Evolutionary conservation across 2,888 invertebrate genomes (phyloP), one percentile per base, ranked within the genome.

Genomic region (Hetaerina titia): DNA sequence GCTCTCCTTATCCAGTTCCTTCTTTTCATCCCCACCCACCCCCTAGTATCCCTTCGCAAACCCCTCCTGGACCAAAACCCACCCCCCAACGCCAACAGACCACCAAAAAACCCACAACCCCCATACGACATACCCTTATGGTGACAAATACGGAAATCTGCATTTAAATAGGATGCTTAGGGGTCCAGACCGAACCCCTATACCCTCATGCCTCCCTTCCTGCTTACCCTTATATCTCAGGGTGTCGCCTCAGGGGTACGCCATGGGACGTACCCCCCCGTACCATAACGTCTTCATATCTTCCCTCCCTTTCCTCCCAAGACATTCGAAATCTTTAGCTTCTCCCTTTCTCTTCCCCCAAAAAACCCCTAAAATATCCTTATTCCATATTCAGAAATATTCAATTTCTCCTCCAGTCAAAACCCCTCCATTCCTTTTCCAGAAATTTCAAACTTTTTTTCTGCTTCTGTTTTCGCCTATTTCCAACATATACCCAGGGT

Each of bases 271-370:
- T 25, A 81, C 74, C 74, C 74, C 31, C n/a, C n/a, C 9, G 74
- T 81, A 31, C 25, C 81, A 81, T 81, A 81, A 81, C 81, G 25
- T 81, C 81, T 81, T 81, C 81, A 81, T 81, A 81, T 81, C 81
- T 31, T 81, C 22, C n/a, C 22, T 8, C 69, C 69, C 0, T 22
- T 5, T 6, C n/a, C 69, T 7, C 11, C 7, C 81, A 9, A 69
- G 8, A 13, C 22, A 45, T 45, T 45, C 45, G 45, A n/a, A n/a
- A 69, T 5, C 69, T 5, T n/a, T 5, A 69, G n/a, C 22, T 7
- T 31, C n/a, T 7, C 31, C 31, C 31, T 31, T 4, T 31, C 15
- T 7, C 31, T 31, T 2, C 13, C 5, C n/a, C 19, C n/a, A n/a
- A 45, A 45, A 45, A 45, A 45, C 45, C 45, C 45, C 45, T 45